phyloP scores from a whole-genome alignment of 2,888 invertebrate genomes.

The Sycophila texana region DNA sequence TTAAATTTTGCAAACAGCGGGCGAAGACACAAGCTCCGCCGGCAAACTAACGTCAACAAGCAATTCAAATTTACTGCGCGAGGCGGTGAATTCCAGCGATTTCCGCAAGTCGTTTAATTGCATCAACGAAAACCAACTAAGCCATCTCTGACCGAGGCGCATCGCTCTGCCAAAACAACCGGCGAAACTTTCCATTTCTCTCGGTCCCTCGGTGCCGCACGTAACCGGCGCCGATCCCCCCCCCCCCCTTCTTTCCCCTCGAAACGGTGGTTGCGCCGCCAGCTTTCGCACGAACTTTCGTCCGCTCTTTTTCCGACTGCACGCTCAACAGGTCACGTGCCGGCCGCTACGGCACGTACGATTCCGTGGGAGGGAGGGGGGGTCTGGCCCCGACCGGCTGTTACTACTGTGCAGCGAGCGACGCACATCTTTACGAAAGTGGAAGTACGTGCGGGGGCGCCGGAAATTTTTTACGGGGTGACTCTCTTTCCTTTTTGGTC shows the following conservation, averaged over 20 bases:
- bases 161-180: background rate
- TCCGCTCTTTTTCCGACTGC: conserved; percentile 9
- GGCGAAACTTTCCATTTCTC: conserved; percentile 19
- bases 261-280: background rate
- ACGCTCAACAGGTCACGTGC: conserved; percentile 46
- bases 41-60: conserved; percentile 1
- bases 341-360: conserved; percentile 38
- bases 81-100: background rate
- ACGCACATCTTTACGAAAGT: conserved; percentile 15
- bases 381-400: conserved; percentile 26
- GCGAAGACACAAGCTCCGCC: background rate
- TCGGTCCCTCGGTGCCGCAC: background rate
- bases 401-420: conserved; percentile 24
- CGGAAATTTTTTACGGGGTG: background rate
- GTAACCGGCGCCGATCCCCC: too few species aligned
- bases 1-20: background rate
- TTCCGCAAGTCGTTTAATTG: conserved; percentile 2
- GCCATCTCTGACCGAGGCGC: background rate
- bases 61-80: conserved; percentile 11
- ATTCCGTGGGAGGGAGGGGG: background rate
- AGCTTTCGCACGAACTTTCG: conserved; percentile 6
- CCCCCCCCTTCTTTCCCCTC: background rate
- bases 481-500: too few species aligned
- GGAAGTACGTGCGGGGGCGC: conserved; percentile 31
- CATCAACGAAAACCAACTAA: conserved; percentile 13